Evolutionary conservation across 2,888 invertebrate genomes (phyloP), one percentile per base, ranked within the genome.

Genomic region (Andricus quercusramuli): DNA sequence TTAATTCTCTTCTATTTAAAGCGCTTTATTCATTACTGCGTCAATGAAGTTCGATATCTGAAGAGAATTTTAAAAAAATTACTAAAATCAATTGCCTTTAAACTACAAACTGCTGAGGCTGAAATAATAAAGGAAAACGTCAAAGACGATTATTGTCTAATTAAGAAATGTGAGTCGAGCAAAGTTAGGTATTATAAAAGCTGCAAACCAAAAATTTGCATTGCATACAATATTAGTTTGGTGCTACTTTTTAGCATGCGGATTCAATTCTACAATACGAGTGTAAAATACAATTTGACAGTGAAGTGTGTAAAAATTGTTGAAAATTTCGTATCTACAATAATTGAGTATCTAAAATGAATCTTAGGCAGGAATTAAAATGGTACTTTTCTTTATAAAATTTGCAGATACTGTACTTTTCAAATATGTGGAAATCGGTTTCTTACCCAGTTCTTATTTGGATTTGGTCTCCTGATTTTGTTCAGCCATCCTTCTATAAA

Each of bases 401-500:
- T 77, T 32, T 78, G 79, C 77, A 79, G 81, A 79, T 68, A 78
- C 65, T 47, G 17, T 56, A 25, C 5, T 5, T 56, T 74, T 56
- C 8, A 37, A 15, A 32, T 32, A 47, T 4, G n/a, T n/a, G 13
- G 11, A 20, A 29, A 29, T 2, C n/a, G 11, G 15, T 56, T 32
- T 56, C 74, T 95, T 95, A 97, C 97, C 95, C 96, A 94, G 66
- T 95, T 94, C 92, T 96, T 97, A 89, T 96, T 96, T 84, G 95
- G 94, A 85, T 94, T 94, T 6, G 96, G 95, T 85, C 97, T 94
- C 92, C 97, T 96, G 90, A 99, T 96, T 93, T 98, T 97, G 93
- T 99, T 99, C 84, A 98, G 95, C 92, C 96, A 96, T 0, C 96
- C 95, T 93, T 97, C 99, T 87, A 96, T 97, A 92, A 96, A 98